A percentile compares a stretch with the other conserved stretches of the same genome.
Evolutionary conservation across 2,113 vertebrate genomes (phyloP).

Genomic region (Stigmatopora argus): DNA sequence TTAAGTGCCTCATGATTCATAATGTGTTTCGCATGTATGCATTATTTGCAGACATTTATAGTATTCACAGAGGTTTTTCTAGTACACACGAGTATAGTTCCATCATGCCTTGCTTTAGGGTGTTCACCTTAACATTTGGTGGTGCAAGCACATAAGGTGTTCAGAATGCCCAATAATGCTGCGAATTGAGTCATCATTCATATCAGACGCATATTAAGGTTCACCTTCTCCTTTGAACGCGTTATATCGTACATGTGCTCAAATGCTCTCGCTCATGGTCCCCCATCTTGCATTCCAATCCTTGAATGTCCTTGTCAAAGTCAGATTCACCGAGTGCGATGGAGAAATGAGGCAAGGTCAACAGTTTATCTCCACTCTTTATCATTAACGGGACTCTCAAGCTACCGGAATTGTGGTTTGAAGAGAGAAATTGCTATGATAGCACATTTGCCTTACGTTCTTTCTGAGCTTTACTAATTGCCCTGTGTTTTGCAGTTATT

Average conservation of each 20-base stretch:
- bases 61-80: not conserved
- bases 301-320: conserved; percentile 52
- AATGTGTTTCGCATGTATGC: not conserved
- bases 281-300: conserved; percentile 32
- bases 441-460: not conserved
- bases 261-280: not conserved
- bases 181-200: not conserved
- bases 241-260: not conserved
- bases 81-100: not conserved
- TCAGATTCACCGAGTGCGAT: conserved; percentile 45
- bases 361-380: conserved; percentile 61
- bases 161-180: not conserved
- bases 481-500: conserved; percentile 27
- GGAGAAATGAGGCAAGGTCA: conserved; percentile 57
- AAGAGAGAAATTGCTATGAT: not conserved
- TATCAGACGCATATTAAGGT: not conserved
- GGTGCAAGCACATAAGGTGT: not conserved
- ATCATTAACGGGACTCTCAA: conserved; percentile 66
- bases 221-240: not conserved
- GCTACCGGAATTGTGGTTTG: conserved; percentile 53
- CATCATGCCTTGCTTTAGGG: not conserved
- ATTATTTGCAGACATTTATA: not conserved
- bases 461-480: not conserved
- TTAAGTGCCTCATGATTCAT: not conserved
- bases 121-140: not conserved